Evolutionary conservation across 2,113 vertebrate species (phyloP), one percentile per base, ranked within the genome.

Genomic region (Synchiropus splendidus): DNA sequence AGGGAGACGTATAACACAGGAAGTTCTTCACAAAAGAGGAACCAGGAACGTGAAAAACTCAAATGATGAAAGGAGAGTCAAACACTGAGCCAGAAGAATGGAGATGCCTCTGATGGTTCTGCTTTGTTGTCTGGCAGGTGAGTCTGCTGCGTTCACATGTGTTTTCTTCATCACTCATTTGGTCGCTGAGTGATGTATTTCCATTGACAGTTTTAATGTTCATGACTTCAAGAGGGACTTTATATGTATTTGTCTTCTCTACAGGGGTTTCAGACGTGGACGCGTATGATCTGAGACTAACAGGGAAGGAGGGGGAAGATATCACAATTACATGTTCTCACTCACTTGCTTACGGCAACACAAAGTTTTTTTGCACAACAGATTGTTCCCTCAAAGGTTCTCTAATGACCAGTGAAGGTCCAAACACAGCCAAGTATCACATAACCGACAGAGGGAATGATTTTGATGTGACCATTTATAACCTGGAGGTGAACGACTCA

Each of bases 321-420:
- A 9, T 74, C 6, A 36, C 0, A 32, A 58, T 78, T 36, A 10
- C 1, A n/a, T 78, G 70, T 51, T 47, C 49, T 38, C 54, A 60
- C 13, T 0, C 2, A 2, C 4, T 52, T 1, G 58, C 58, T 15
- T 1, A 3, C 30, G 6, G 4, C 33, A 64, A 70, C 2, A 1
- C 47, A 13, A 80, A 80, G 58, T 80, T 76, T 42, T 78, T 80
- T 40, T 78, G 72, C 61, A 71, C 39, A 5, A 37, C 1, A 6
- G 0, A 1, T 0, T 80, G 78, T 40, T 0, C 0, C 2, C 0
- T 52, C 6, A 0, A 40, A 12, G 58, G 77, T 39, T 0, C 75
- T 39, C 44, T 75, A 2, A 48, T 74, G 46, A 57, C 1, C 0
- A 70, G 45, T 55, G 9, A 0, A n/a, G n/a, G n/a, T 1, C 2